Base-by-base conservation (phyloP, 2,888 invertebrate species). In the Ophion ventricosus region DNA sequence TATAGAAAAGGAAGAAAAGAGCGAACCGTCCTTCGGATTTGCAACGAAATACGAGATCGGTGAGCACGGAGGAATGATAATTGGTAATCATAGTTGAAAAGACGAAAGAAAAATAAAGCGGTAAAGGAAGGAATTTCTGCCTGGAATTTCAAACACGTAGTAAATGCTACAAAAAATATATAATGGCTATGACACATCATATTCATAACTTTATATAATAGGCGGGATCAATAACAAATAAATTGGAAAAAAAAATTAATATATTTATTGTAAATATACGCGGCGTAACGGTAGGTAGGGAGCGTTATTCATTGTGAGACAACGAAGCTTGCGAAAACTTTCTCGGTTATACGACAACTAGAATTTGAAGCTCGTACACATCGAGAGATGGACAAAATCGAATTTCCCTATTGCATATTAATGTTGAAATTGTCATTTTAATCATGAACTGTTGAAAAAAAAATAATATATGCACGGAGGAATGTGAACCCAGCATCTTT, bases 201-300 rank as follows among this genome's bases (percentile, higher is more conserved):
- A 91, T 90, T 87, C 89, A 87, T 92, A 92, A 92, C 88, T 91
- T 90, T 91, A 91, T 90, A 91, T 90, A 89, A 90, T 92, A 92
- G 90, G 90, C 87, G 92, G 92, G 91, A 92, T 92, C 92, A 92
- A 92, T 91, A 88, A 91, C 83, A 79, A 86, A 90, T 26, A 54
- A 74, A 63, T 54, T 59, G 35, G 35, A 63, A 77, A 80, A 59
- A 73, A 82, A 77, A 74, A 74, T 72, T 80, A 89, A 82, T 88
- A 89, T 88, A 89, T 88, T 88, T 90, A 90, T 89, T 92, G 91
- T 92, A 92, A 88, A 92, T 92, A 91, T 88, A 88, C 86, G 81
- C 77, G 78, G 23, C 26, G 29, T 63, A 59, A n/a, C 10, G 69
- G 72, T 82, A 29, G 75, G 66, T 82, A 86, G 87, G 81, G 84